phyloP scores from a whole-genome alignment of 2,888 invertebrate genomes.

The Amorpha juglandis region DNA sequence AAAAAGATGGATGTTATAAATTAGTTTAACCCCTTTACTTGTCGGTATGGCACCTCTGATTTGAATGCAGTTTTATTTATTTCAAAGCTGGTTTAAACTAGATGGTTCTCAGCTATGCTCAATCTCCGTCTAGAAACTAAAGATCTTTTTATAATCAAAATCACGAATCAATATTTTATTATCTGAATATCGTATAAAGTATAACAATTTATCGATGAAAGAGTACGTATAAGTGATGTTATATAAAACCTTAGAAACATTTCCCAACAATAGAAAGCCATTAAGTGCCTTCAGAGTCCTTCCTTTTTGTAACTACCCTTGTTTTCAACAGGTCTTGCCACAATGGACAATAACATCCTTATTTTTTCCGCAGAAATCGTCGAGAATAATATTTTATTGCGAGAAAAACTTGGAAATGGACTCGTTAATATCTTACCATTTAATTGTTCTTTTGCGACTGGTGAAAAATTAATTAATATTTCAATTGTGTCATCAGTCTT shows the following conservation, averaged over 20 bases:
- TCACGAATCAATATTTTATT: too few species aligned
- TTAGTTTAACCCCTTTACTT: too few species aligned
- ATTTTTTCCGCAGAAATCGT: conserved; percentile 18
- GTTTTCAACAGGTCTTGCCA: conserved; percentile 17
- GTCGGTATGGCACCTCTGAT: too few species aligned
- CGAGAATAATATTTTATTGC: neutral
- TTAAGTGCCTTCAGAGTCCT: conserved; percentile 12
- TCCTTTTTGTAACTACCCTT: conserved; percentile 2
- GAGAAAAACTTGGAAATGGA: neutral
- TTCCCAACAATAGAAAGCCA: conserved; percentile 10
- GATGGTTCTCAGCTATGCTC: too few species aligned
- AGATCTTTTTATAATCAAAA: too few species aligned
- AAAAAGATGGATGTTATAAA: too few species aligned
- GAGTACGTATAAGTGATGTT: neutral
- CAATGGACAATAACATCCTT: conserved; percentile 19
- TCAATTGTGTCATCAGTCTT: neutral
- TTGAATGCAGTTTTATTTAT: too few species aligned
- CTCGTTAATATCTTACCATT: neutral
- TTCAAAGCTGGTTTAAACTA: too few species aligned
- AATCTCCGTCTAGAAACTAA: too few species aligned
- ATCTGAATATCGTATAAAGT: too few species aligned
- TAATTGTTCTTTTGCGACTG: conserved; percentile 5
- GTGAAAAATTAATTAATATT: conserved; percentile 14
- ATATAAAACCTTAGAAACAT: neutral
- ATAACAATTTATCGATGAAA: neutral